Percentiles rank a stretch among this genome's conserved stretches.
Conservation (phyloP, 37 sponge, comb jelly and placozoan species). For the Oscarella lobularis region DNA sequence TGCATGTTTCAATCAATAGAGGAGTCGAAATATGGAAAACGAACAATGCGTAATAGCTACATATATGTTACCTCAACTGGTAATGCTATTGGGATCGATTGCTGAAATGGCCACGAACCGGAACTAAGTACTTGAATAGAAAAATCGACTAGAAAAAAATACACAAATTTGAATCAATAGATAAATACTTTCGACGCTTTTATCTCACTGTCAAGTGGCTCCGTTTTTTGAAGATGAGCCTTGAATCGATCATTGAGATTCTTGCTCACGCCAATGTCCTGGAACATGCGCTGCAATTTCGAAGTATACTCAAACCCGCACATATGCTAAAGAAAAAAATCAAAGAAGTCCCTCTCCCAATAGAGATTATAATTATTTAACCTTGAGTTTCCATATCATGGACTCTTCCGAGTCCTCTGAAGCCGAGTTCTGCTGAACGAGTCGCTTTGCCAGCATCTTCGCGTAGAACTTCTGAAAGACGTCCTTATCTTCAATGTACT, state of each 20-base stretch:
- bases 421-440: slow-evolving; percentile 86
- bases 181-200: too few species aligned
- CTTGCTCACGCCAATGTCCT: slow-evolving; percentile 88
- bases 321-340: slow-evolving; percentile 32
- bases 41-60: too few species aligned
- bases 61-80: slow-evolving; percentile 72
- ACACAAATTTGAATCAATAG: too few species aligned
- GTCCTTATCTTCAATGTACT: slow-evolving; percentile 98
- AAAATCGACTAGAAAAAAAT: slow-evolving; percentile 42
- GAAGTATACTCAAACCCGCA: slow-evolving; percentile 99
- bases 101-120: slow-evolving; percentile 92
- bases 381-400: slow-evolving; percentile 99
- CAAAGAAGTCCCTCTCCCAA: too few species aligned
- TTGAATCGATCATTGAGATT: slow-evolving; percentile 84
- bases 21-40: too few species aligned
- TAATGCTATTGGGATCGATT: slow-evolving; percentile 51
- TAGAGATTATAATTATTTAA: slow-evolving; percentile 6
- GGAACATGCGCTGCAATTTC: slow-evolving; percentile 97
- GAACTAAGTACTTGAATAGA: slow-evolving; percentile 86
- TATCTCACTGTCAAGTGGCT: slow-evolving; percentile 49
- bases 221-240: slow-evolving; percentile 4
- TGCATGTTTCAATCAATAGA: too few species aligned
- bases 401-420: slow-evolving; percentile 97
- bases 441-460: slow-evolving; percentile 86
- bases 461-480: slow-evolving; percentile 99